Evolutionary conservation across 2,888 invertebrate genomes (phyloP).

Genomic region (Troides helena): DNA sequence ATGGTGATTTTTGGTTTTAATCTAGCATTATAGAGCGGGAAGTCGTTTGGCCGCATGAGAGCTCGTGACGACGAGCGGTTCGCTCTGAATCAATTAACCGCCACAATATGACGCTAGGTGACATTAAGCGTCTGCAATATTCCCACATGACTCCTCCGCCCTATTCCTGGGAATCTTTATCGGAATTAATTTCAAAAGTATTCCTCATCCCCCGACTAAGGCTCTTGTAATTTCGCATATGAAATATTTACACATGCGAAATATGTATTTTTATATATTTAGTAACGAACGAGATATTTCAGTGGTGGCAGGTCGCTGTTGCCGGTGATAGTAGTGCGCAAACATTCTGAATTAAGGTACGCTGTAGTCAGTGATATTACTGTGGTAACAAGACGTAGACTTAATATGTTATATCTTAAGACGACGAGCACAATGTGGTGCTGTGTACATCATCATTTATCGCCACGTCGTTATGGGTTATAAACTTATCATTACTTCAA

Average conservation of each 20-base stretch:
- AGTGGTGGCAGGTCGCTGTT: too few species aligned
- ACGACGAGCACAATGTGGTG: too few species aligned
- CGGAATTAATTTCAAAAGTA: constrained; percentile 26
- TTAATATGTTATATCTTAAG: too few species aligned
- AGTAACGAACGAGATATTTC: too few species aligned
- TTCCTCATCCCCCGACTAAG: constrained; percentile 4
- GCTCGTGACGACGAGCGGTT: constrained; percentile 50
- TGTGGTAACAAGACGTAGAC: too few species aligned
- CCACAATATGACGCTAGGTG: constrained; percentile 54
- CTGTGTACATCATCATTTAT: too few species aligned
- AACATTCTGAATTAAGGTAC: too few species aligned
- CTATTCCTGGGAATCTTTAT: constrained; percentile 26
- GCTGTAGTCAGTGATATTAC: too few species aligned
- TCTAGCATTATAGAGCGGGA: constrained; percentile 61
- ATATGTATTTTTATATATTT: neutral
- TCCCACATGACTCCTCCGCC: constrained; percentile 14
- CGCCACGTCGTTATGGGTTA: too few species aligned
- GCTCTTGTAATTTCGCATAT: constrained; percentile 5
- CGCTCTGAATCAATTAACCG: constrained; percentile 63
- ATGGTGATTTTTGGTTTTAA: constrained; percentile 42
- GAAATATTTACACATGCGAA: constrained; percentile 1
- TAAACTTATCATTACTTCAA: too few species aligned
- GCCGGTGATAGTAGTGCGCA: too few species aligned
- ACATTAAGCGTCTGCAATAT: constrained; percentile 27
- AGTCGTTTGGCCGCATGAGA: constrained; percentile 54